phyloP scores from a whole-genome alignment of 2,797 vertebrate species.

The Salarias fasciatus region DNA sequence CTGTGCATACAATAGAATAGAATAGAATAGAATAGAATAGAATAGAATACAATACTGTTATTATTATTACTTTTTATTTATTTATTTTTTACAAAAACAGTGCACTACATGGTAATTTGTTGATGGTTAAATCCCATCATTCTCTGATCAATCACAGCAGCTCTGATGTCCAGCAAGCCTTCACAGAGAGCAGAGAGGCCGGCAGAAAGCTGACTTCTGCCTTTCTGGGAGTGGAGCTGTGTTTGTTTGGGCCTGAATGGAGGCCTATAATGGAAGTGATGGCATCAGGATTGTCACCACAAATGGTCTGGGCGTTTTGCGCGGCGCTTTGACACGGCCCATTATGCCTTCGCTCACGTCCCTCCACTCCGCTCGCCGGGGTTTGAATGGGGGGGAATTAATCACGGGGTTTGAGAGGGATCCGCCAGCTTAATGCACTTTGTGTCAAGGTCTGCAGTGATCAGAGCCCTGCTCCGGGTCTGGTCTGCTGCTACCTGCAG shows the following conservation, averaged over 20 bases:
- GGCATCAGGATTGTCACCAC: conserved; percentile 81
- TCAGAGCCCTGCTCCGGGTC: conserved; percentile 33
- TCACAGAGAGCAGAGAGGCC: conserved; percentile 47
- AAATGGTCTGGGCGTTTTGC: conserved; percentile 84
- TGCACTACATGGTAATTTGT: neutral
- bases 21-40: no score
- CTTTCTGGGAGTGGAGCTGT: conserved; percentile 62
- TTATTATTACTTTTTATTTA: no score
- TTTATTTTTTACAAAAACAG: no score
- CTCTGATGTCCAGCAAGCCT: conserved; percentile 30
- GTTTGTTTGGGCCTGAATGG: conserved; percentile 75
- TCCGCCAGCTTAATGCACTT: conserved; percentile 72
- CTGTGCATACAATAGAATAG: no score
- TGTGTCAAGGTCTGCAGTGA: conserved; percentile 60
- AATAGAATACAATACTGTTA: no score
- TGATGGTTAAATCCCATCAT: conserved; percentile 7
- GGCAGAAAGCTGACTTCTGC: conserved; percentile 65
- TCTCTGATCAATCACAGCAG: conserved; percentile 13
- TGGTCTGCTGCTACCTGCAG: conserved; percentile 53
- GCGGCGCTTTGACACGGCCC: conserved; percentile 74
- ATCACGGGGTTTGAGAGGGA: conserved; percentile 75
- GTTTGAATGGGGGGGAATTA: conserved; percentile 76
- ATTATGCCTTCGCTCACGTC: conserved; percentile 80
- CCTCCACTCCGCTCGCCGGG: conserved; percentile 69
- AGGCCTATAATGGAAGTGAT: conserved; percentile 73